Evolutionary conservation across 2,888 invertebrate species (phyloP).

Genomic region (Pteria penguin): DNA sequence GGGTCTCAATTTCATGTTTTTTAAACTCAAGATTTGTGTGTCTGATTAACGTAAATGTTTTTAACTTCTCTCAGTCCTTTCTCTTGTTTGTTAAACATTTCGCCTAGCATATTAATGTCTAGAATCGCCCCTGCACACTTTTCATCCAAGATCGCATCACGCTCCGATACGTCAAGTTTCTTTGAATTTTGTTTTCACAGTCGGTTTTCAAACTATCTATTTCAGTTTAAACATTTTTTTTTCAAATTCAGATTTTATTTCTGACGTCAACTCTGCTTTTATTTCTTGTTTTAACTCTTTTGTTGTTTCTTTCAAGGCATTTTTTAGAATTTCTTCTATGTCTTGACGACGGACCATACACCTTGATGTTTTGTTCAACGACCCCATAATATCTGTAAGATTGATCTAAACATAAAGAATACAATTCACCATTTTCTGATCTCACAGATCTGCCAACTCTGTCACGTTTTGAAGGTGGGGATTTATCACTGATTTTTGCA

Average conservation of each 20-base stretch:
- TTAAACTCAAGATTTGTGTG: too few species aligned
- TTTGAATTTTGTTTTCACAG: not conserved
- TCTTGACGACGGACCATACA: not conserved
- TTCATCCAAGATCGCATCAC: not conserved
- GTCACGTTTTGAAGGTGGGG: too few species aligned
- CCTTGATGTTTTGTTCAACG: not conserved
- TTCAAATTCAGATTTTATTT: too few species aligned
- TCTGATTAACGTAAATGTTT: too few species aligned
- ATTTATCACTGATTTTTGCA: too few species aligned
- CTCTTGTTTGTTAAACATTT: not conserved
- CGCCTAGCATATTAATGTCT: not conserved
- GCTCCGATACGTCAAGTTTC: not conserved
- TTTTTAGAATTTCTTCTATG: conserved; percentile 5
- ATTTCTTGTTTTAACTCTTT: conserved; percentile 1
- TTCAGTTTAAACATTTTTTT: too few species aligned
- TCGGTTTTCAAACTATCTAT: not conserved
- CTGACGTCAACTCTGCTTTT: not conserved
- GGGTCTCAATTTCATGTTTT: too few species aligned
- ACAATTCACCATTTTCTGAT: too few species aligned
- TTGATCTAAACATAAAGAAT: too few species aligned
- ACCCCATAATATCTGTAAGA: not conserved
- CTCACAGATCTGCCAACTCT: too few species aligned
- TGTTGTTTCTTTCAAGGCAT: not conserved
- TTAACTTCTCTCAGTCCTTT: not conserved
- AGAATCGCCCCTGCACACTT: not conserved